Base-by-base conservation (phyloP, 2,797 vertebrate genomes). In the Lates japonicus region DNA sequence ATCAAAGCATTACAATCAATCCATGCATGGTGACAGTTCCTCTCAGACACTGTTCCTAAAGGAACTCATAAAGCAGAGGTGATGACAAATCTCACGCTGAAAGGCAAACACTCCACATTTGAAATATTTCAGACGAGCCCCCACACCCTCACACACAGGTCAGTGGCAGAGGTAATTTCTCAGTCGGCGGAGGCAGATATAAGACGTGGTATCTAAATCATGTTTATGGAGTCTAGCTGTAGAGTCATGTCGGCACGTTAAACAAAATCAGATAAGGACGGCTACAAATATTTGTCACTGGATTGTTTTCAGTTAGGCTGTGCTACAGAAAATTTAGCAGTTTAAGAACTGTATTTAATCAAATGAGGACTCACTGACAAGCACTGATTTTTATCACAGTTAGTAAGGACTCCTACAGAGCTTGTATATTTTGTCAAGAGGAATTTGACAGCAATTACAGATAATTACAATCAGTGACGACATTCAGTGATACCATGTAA, bases 401-500 rank as follows among this genome's bases (percentile, higher is more conserved):
- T 49, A 60, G 58, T 58, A 67, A 74, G 37, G 39, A 71, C 59
- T 70, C 73, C 66, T 69, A 82, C 73, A 70, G 76, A 85, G 67
- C 65, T 76, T 19, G 4, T 33, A 68, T 71, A 78, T 72, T 78
- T 65, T 64, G 16, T 58, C 51, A 58, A 65, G 63, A 84, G 48
- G 25, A 83, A 81, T 84, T 62, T 71, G 61, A 90, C 79, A 80
- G 74, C 74, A 84, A 77, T 71, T 52, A 83, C 62, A 77, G 75
- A 80, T 76, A 87, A 72, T 81, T 80, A 89, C 80, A 79, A 81
- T 88, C 87, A 82, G 74, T 74, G 81, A 91, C 85, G 67, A 92
- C 88, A 86, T 68, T 90, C 59, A 87, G 75, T 73, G 78, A 81
- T 69, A 64, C 65, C 82, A 82, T 82, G 65, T 77, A 66, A 68